phyloP scores from a whole-genome alignment of 1,140 invertebrate species.

The Eriosoma lanigerum region DNA sequence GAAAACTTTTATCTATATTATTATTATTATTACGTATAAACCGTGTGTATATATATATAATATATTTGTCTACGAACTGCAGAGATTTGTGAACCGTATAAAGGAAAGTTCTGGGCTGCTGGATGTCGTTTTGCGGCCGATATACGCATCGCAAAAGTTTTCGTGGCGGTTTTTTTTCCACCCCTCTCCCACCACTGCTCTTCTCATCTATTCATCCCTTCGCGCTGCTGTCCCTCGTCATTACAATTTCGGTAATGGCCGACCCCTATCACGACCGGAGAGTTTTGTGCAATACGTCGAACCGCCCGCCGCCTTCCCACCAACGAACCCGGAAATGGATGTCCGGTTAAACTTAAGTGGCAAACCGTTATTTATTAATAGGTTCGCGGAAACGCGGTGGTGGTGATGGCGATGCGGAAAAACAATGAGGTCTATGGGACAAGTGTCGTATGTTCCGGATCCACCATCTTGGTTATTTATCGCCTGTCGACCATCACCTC shows the following conservation, averaged over 20 bases:
- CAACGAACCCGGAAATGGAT: not conserved
- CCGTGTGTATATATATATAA: not conserved
- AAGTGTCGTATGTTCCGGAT: slow-evolving; percentile 6
- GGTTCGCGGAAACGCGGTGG: not conserved
- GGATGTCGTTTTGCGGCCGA: slow-evolving; percentile 40
- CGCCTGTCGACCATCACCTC: not conserved
- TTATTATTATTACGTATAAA: slow-evolving; percentile 28
- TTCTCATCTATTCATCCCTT: not conserved
- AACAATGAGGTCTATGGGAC: not conserved
- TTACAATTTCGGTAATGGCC: slow-evolving; percentile 49
- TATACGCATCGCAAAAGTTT: slow-evolving; percentile 45
- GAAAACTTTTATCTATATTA: slow-evolving; percentile 48
- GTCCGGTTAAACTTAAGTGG: slow-evolving; percentile 41
- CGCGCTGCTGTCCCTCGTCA: slow-evolving; percentile 8
- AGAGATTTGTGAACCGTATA: slow-evolving; percentile 30
- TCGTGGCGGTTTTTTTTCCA: not conserved
- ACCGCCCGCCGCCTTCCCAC: not conserved
- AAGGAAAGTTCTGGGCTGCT: slow-evolving; percentile 25
- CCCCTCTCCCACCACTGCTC: not conserved
- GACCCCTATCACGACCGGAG: not conserved
- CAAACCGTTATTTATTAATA: slow-evolving; percentile 51
- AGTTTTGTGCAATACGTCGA: not conserved
- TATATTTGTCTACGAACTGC: not conserved
- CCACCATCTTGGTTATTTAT: slow-evolving; percentile 18
- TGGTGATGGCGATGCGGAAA: not conserved